Base-by-base conservation (phyloP, 2,113 vertebrate species). In the Mirza zaza region DNA sequence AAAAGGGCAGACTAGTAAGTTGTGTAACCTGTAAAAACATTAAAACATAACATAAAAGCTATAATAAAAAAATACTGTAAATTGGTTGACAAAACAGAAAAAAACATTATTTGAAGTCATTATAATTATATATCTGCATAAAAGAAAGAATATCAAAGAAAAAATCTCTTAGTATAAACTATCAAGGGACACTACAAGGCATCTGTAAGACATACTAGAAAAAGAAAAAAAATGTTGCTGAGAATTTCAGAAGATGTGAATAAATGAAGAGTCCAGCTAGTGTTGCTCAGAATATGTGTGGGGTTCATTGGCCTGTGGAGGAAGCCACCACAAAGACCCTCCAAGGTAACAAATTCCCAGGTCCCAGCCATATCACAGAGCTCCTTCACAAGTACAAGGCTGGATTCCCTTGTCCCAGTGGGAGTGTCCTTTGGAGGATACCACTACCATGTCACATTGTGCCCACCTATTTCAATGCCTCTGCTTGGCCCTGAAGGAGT, bases 101-200 rank as follows among this genome's bases (percentile, higher is more conserved):
- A 91, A 91, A n/a, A 36, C 39, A 27, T 61, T 39, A 71, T 84
- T 73, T 65, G 34, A 89, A 97, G 20, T 82, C 34, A 76, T 71
- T 96, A 59, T 15, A 70, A 57, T 18, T 70, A 8, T 68, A 48
- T 27, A 86, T 20, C 27, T 91, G 9, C 52, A 85, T 75, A 90
- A 93, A 85, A 75, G 59, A 29, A 95, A 75, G 17, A 61, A 63
- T 45, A 96, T 83, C 59, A 87, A 57, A 95, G 79, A 86, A 90
- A 75, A 59, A 61, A 12, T 70, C 13, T 79, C 23, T 73, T 70
- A 87, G 10, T 57, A 45, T 84, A 5, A 83, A 45, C 29, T 71
- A 50, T 59, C 55, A 85, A 50, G 45, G 34, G 50, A 86, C 36
- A 82, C 50, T 76, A 77, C 34, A 23, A 61, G 45, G 75, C 29